Evolutionary conservation across 2,113 vertebrate genomes (phyloP), one percentile per base, ranked within the genome.

Genomic region (Actenoides lindsayi): DNA sequence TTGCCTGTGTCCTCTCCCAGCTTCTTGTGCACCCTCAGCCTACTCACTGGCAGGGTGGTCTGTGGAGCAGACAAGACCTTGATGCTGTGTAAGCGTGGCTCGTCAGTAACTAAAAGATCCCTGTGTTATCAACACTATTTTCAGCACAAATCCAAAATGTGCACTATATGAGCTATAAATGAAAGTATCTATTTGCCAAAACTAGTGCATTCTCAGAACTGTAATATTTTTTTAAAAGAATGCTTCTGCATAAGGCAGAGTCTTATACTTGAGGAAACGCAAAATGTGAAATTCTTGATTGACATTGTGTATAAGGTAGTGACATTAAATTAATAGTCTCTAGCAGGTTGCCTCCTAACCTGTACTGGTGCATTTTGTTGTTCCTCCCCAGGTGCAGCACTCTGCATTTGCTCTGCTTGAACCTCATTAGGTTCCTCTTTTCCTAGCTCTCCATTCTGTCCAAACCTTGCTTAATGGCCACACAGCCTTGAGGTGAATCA

Each of bases 41-140:
- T 74, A 1, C 14, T 65, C 1, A 0, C 23, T 85, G 30, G 19
- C 3, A 4, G 27, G 27, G 13, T 6, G 4, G 13, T 30, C 2
- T 71, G 46, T 71, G 21, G 15, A 71, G 37, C 28, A 76, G 16
- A 39, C 2, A 11, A 37, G 46, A 19, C 41, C 25, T 86, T 65
- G 31, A 9, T 18, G 2, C 53, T 70, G 7, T 75, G 19, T 48
- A 39, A 68, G 20, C 23, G 6, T 13, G 86, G 41, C 70, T 90
- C 11, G 67, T 37, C n/a, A 21, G 11, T 33, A 76, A 24, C 13
- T 16, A 11, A 65, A 92, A 51, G 8, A 28, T 48, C 21, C 9
- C 16, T 59, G 18, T 30, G 31, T 75, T 62, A 71, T 12, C 21
- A 54, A 4, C 9, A 10, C 25, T 62, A 2, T 64, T 78, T 75